These are phyloP conservation scores for Platysteira castanea DNA, from an alignment of 2,113 vertebrate species.

Conservation along the genomic window DNA sequence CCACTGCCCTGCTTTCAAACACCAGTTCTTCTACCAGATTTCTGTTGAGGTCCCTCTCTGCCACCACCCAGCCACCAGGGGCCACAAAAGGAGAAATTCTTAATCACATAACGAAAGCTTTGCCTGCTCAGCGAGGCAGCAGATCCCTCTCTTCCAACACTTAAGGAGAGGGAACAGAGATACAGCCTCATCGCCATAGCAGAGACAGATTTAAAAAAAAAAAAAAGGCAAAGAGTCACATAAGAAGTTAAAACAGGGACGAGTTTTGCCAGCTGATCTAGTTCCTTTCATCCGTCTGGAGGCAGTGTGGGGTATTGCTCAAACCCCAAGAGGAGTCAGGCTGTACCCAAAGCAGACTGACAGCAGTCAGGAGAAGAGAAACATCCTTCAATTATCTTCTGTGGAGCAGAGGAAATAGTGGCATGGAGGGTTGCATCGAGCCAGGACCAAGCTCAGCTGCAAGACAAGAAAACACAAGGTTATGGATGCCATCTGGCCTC, in stretches of 20 bases:
- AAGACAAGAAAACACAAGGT: constrained; percentile 28
- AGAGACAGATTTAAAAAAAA: background rate
- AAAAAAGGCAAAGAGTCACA: background rate
- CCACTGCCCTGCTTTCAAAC: background rate
- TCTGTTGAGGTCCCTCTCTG: background rate
- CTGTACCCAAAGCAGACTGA: background rate
- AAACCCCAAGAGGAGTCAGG: background rate
- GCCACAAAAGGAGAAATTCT: background rate
- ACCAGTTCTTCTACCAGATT: background rate
- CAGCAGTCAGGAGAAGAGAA: constrained; percentile 10
- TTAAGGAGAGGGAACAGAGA: background rate
- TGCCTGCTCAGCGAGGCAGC: background rate
- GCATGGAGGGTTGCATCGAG: background rate
- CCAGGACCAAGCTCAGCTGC: constrained; percentile 32
- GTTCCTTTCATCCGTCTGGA: background rate
- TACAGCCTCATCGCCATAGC: background rate
- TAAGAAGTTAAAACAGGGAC: background rate
- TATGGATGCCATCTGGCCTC: background rate
- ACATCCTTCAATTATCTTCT: constrained; percentile 39
- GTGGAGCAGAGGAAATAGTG: constrained; percentile 17
- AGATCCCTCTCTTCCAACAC: background rate
- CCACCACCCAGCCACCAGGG: background rate
- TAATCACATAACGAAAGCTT: background rate
- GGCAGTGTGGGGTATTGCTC: background rate
- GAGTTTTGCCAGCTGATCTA: background rate